Conservation (phyloP, 2,113 vertebrate genomes). For the Gorsachius goisagi region DNA sequence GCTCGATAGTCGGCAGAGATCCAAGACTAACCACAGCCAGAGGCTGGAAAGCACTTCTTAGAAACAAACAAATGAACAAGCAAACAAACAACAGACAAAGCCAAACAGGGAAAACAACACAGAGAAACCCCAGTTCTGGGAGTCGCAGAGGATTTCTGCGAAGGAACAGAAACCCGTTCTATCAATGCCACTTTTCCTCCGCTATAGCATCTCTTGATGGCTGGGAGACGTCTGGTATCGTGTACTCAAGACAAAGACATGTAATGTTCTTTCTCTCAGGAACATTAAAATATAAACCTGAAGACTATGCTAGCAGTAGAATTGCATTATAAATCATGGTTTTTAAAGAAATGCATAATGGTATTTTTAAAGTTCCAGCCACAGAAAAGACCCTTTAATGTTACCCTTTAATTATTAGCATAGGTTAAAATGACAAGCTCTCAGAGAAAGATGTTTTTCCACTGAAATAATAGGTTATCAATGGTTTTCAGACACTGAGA, state of each 20-base stretch:
- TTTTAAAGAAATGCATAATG: background rate
- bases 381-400: background rate
- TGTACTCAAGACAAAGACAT: background rate
- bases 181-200: background rate
- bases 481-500: background rate
- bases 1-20: background rate
- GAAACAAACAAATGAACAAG: background rate
- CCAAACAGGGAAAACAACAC: background rate
- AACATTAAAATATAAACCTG: background rate
- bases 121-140: background rate
- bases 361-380: background rate
- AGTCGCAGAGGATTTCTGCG: background rate
- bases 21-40: background rate
- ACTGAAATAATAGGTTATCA: background rate
- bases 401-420: background rate
- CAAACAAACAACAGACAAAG: slow-evolving; percentile 8
- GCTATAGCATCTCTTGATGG: background rate
- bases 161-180: background rate
- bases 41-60: background rate
- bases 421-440: background rate
- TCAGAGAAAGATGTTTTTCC: background rate
- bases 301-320: background rate
- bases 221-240: background rate
- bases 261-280: background rate
- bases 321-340: background rate